These are phyloP conservation scores for Microhierax caerulescens DNA, from an alignment of 2,797 vertebrate genomes.

Conservation along the genomic window DNA sequence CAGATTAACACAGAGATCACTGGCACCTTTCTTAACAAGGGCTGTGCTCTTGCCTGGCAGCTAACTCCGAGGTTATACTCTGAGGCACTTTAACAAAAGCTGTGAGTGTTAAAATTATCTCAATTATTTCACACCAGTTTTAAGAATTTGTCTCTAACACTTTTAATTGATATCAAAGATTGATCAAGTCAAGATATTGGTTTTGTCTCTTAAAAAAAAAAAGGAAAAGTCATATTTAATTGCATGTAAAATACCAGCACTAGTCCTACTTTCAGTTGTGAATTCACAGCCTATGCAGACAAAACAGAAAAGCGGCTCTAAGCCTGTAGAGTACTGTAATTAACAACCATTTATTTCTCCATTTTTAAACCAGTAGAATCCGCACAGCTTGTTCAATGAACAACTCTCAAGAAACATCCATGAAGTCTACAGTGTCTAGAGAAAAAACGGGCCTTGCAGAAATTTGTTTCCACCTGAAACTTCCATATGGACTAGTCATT, in stretches of 20 bases:
- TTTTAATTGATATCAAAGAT: not conserved
- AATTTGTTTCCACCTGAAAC: not conserved
- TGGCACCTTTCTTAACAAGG: not conserved
- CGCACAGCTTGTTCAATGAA: not conserved
- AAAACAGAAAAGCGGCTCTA: not conserved
- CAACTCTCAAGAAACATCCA: not conserved
- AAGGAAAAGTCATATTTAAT: not conserved
- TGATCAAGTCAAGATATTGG: not conserved
- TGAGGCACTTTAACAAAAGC: not conserved
- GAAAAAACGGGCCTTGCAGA: not conserved
- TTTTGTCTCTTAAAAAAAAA: not conserved
- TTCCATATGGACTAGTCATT: not conserved
- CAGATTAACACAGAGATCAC: conserved; percentile 5
- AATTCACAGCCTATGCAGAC: not conserved
- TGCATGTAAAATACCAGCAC: not conserved
- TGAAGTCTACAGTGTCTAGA: not conserved
- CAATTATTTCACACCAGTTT: not conserved
- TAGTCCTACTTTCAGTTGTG: not conserved
- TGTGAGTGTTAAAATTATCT: not conserved
- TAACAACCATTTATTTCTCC: not conserved
- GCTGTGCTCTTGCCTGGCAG: conserved; percentile 15
- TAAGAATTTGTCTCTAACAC: not conserved
- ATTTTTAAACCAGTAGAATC: not conserved
- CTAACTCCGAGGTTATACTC: not conserved
- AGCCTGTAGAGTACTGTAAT: not conserved